Evolutionary conservation across 2,113 vertebrate genomes (phyloP), one percentile per base, ranked within the genome.

Genomic region (Caranx melampygus): DNA sequence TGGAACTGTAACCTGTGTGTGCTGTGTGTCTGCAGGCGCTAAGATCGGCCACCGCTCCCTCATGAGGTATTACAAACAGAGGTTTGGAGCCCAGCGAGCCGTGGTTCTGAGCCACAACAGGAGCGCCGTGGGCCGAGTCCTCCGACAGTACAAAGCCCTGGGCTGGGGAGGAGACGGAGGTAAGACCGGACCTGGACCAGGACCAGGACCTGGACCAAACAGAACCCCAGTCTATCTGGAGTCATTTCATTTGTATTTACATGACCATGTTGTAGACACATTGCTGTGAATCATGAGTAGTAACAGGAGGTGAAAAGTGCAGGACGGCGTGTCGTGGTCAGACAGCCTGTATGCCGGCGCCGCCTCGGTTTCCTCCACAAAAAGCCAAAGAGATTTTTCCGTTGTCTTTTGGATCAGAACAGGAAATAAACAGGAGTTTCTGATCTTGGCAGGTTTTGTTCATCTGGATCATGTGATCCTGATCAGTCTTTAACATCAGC

Each of bases 21-120:
- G 1, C 9, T 52, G 15, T 40, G 10, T 49, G 11, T 31, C 10
- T 85, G 45, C 90, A 99, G 98, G 98, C 16, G 96, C 97, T 9
- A 95, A 94, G 82, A 94, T 99, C 54, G 98, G 98, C 66, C 98
- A 99, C 76, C 97, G 98, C 20, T 98, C 97, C 12, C 78, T 99
- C 73, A 95, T 99, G 97, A 93, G 95, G 6, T 99, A 99, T 89
- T 99, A 99, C 92, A 98, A 91, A 75, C 98, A 99, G 67, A 93
- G 96, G 0, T 99, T 99, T 15, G 97, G 97, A 5, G 31, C 75
- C 3, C 92, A 96, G n/a, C 93, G 95, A 74, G 60, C 92, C 0
- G 91, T 99, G 83, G 88, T 91, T 0, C 84, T 96, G 47, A 89
- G 45, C 0, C 95, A 92, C 85, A 98, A 96, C 26, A 91, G 65